Evolutionary conservation across 92 coral and sea anemone genomes (phyloP).

Genomic region (Parazoanthus atlanticus): DNA sequence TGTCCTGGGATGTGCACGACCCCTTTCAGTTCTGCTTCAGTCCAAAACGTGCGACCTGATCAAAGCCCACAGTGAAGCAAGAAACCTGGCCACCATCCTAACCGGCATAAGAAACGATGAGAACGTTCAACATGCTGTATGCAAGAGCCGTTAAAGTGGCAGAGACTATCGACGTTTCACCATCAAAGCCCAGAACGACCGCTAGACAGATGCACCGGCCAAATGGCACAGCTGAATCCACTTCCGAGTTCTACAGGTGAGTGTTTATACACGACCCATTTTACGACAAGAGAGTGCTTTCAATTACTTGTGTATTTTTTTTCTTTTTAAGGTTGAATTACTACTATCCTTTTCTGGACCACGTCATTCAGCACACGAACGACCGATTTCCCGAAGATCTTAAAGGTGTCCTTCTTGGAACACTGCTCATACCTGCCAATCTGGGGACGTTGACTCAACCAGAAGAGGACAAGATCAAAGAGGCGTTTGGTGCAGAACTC

Average conservation of each 20-base stretch:
- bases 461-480: constrained; percentile 38
- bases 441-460: constrained; percentile 43
- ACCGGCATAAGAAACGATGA: constrained; percentile 34
- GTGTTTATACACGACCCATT: constrained; percentile 6
- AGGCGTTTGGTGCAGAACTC: no score
- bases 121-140: constrained; percentile 46
- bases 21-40: constrained; percentile 52
- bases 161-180: constrained; percentile 42
- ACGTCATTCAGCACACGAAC: constrained; percentile 50
- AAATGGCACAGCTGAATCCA: constrained; percentile 36
- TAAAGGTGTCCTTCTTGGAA: constrained; percentile 41
- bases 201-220: constrained; percentile 52
- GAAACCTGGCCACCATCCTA: constrained; percentile 36
- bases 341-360: constrained; percentile 54
- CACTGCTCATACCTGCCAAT: constrained; percentile 51
- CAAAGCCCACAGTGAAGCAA: constrained; percentile 49
- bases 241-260: constrained; percentile 28
- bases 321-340: constrained; percentile 48
- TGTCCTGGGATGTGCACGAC: constrained; percentile 43
- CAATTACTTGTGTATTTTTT: background rate
- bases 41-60: constrained; percentile 50
- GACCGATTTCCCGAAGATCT: constrained; percentile 50
- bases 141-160: constrained; percentile 45
- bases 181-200: constrained; percentile 56
- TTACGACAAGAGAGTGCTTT: constrained; percentile 12